Percentiles rank a stretch among this genome's conserved stretches.
These are phyloP conservation scores for Doryteuthis pealeii DNA, from an alignment of 1,140 invertebrate species.

Conservation along the genomic window DNA sequence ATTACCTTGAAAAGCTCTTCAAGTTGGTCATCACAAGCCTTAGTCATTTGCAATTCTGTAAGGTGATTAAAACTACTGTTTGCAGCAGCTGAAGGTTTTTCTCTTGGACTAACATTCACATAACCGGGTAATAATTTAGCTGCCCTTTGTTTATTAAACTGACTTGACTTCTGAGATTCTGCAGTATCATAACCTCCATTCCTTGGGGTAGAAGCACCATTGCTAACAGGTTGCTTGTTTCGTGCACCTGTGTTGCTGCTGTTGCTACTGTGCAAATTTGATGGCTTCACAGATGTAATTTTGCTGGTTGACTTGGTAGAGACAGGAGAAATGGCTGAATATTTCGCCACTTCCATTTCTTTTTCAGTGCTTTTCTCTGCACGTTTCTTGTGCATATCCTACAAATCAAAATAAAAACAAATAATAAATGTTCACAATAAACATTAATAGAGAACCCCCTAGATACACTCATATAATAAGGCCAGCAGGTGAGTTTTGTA, in stretches of 20 bases:
- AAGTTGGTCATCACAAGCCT: not conserved
- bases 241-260: not conserved
- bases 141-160: not conserved
- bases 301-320: conserved; percentile 54
- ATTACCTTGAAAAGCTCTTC: not conserved
- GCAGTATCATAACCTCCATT: not conserved
- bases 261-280: conserved; percentile 9
- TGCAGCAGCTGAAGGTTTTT: not conserved
- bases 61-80: not conserved
- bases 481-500: too few relatives aligned
- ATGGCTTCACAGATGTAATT: conserved; percentile 34
- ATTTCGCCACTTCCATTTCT: conserved; percentile 53
- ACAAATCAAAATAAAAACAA: conserved; percentile 15
- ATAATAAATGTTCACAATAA: not conserved
- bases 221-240: not conserved
- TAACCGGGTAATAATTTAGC: not conserved
- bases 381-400: conserved; percentile 56
- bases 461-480: too few relatives aligned
- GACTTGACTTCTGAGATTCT: not conserved
- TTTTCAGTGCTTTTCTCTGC: conserved; percentile 50
- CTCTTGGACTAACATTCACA: not conserved
- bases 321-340: conserved; percentile 28
- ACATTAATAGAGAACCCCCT: too few relatives aligned
- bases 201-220: not conserved
- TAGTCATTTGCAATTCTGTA: not conserved